Evolutionary conservation across 1,140 invertebrate genomes (phyloP).

Genomic region (Anastatus disparis): DNA sequence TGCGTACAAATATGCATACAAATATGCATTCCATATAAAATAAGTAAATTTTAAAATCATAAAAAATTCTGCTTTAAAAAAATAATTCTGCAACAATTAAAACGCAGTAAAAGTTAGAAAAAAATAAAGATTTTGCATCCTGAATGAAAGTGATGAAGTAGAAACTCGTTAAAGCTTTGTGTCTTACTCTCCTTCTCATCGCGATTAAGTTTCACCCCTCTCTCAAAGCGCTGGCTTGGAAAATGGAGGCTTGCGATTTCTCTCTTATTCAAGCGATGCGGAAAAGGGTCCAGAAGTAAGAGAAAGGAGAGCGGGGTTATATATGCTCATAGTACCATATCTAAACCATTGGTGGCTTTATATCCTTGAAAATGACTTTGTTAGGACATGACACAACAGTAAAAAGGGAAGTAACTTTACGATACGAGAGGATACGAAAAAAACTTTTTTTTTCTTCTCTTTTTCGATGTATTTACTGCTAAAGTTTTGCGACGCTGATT

Average conservation of each 20-base stretch:
- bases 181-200: neutral
- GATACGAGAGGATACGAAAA: neutral
- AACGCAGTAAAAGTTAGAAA: too few species aligned
- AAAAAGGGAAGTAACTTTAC: neutral
- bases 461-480: conserved; percentile 9
- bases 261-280: conserved; percentile 7
- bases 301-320: too few species aligned
- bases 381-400: neutral
- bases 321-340: neutral
- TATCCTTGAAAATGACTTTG: conserved; percentile 36
- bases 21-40: too few species aligned
- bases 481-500: conserved; percentile 16
- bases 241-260: conserved; percentile 32
- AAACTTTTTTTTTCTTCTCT: neutral
- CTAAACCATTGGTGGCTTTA: conserved; percentile 22
- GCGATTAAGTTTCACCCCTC: neutral
- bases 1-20: too few species aligned
- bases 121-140: neutral
- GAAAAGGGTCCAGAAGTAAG: conserved; percentile 35
- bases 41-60: too few species aligned
- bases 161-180: conserved; percentile 2
- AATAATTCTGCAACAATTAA: too few species aligned
- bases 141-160: neutral
- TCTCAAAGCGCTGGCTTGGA: conserved; percentile 15
- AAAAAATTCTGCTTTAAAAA: too few species aligned